Evolutionary conservation across 2,888 invertebrate species (phyloP).

Genomic region (Yponomeuta sedellus): DNA sequence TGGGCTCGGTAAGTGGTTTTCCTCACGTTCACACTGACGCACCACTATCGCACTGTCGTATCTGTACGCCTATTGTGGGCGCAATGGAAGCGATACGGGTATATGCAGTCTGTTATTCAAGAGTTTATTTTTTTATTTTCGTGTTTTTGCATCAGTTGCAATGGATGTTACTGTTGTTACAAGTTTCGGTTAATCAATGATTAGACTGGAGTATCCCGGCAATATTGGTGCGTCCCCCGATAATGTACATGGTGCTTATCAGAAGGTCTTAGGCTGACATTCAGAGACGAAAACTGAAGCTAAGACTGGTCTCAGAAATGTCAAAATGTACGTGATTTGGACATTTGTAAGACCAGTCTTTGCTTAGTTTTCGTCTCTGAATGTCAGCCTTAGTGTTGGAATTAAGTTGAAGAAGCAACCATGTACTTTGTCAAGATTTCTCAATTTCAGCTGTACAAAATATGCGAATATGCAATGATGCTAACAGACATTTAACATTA

Average conservation of each 20-base stretch:
- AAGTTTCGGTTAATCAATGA: constrained; percentile 16
- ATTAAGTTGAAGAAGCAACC: background rate
- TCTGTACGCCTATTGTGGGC: background rate
- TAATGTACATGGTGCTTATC: constrained; percentile 51
- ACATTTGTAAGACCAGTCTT: too few species aligned
- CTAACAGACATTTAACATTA: background rate
- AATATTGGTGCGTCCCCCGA: constrained; percentile 39
- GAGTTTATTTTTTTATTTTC: too few species aligned
- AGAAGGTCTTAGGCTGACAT: too few species aligned
- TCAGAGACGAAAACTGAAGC: too few species aligned
- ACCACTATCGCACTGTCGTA: constrained; percentile 29
- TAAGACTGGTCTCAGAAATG: too few species aligned
- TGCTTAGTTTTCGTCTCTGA: too few species aligned
- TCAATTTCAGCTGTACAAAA: constrained; percentile 54
- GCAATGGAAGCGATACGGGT: constrained; percentile 7
- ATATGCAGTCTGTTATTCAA: background rate
- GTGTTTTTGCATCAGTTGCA: too few species aligned
- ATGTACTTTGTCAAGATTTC: background rate
- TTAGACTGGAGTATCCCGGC: constrained; percentile 34
- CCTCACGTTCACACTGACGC: constrained; percentile 26
- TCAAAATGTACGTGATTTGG: too few species aligned
- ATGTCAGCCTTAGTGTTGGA: background rate
- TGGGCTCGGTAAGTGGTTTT: constrained; percentile 89
- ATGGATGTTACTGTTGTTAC: background rate
- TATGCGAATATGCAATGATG: constrained; percentile 32